These are phyloP conservation scores for Nesidiocoris tenuis DNA, from an alignment of 2,888 invertebrate genomes.

Conservation along the genomic window DNA sequence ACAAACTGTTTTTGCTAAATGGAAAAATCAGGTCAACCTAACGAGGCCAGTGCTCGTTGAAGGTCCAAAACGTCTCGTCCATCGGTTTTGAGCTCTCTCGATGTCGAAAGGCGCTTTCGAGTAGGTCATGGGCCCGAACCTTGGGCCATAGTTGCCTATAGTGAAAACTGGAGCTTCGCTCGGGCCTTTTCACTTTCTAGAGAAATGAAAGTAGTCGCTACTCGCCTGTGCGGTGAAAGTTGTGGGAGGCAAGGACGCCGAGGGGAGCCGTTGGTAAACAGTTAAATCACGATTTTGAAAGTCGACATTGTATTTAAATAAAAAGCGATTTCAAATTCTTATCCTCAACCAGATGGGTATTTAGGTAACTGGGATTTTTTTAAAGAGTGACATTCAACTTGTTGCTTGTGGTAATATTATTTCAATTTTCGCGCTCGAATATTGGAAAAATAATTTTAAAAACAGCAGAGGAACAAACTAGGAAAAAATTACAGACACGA, in stretches of 20 bases:
- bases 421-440: no score
- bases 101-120: constrained; percentile 25
- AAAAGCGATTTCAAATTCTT: no score
- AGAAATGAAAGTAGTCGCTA: constrained; percentile 45
- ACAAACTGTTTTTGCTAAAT: not conserved
- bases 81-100: not conserved
- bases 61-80: not conserved
- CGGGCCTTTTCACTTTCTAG: constrained; percentile 53
- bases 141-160: not conserved
- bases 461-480: no score
- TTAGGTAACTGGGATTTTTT: no score
- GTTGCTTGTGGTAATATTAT: no score
- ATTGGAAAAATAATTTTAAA: no score
- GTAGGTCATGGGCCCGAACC: constrained; percentile 17
- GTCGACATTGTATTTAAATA: not conserved
- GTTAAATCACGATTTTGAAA: not conserved
- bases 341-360: no score
- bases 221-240: constrained; percentile 21
- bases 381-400: no score
- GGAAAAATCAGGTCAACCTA: not conserved
- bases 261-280: not conserved
- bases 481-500: no score
- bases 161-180: constrained; percentile 45
- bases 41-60: not conserved
- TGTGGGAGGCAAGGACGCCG: constrained; percentile 34